A percentile compares a stretch with the other conserved stretches of the same genome.
Conservation (phyloP, 2,888 invertebrate genomes). For the Coelopa pilipes region DNA sequence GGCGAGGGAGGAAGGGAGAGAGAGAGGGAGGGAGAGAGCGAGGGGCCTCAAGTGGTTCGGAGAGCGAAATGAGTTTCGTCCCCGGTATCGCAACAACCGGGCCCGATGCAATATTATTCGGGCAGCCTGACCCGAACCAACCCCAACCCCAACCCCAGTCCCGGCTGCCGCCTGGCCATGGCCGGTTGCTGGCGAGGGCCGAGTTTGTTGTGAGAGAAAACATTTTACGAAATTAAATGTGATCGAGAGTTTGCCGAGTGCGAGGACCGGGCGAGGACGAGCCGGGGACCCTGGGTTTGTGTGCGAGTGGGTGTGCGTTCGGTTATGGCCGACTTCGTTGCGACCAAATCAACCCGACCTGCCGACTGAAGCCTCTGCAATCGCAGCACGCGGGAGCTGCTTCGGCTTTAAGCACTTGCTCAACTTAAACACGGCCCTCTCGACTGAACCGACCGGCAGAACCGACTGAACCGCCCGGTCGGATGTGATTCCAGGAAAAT, state of each 20-base stretch:
- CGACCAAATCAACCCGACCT: too few species aligned
- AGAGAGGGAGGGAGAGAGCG: not conserved
- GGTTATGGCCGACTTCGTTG: too few species aligned
- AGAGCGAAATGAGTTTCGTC: constrained; percentile 23
- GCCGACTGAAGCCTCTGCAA: too few species aligned
- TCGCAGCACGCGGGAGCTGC: too few species aligned
- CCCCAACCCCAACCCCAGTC: not conserved
- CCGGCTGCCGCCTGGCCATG: not conserved
- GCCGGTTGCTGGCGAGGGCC: not conserved
- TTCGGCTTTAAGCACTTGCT: too few species aligned
- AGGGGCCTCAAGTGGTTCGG: constrained; percentile 10
- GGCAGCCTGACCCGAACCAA: not conserved
- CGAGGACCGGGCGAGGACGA: too few species aligned
- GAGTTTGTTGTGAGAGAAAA: not conserved
- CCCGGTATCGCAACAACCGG: not conserved
- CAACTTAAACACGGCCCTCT: too few species aligned
- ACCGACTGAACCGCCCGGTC: too few species aligned
- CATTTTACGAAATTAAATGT: constrained; percentile 28
- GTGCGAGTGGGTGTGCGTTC: too few species aligned
- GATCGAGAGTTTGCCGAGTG: constrained; percentile 16
- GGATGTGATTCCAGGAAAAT: too few species aligned
- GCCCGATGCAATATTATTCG: constrained; percentile 14
- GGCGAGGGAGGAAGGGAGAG: not conserved
- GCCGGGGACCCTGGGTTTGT: not conserved
- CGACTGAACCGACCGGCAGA: too few species aligned